Evolutionary conservation across 30 jellyfish, hydroid and myxozoan species (phyloP).

Genomic region (Sanderia malayensis): DNA sequence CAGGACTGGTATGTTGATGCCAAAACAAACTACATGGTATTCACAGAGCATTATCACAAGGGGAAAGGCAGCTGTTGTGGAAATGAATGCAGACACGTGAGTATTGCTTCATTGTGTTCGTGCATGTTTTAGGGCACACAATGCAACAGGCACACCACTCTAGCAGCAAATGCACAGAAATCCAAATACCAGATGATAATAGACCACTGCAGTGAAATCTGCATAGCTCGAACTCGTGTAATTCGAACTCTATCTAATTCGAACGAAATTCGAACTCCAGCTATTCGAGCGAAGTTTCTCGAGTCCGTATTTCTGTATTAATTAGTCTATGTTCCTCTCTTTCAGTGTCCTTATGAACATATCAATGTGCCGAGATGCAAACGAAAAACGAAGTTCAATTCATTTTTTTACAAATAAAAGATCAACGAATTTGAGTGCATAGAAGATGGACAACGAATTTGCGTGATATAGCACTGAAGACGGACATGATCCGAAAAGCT

Average conservation of each 20-base stretch:
- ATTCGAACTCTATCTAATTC: too few species aligned
- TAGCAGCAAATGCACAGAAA: not conserved
- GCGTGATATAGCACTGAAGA: too few species aligned
- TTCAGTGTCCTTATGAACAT: slow-evolving; percentile 53
- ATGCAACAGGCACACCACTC: not conserved
- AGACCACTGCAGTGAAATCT: not conserved
- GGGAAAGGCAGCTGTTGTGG: slow-evolving; percentile 61
- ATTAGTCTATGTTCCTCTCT: not conserved
- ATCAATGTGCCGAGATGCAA: slow-evolving; percentile 21
- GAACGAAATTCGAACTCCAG: not conserved
- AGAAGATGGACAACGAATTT: too few species aligned
- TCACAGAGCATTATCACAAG: slow-evolving; percentile 41
- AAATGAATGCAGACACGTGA: slow-evolving; percentile 50
- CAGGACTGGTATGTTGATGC: slow-evolving; percentile 36
- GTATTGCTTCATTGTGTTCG: not conserved
- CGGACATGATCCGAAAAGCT: too few species aligned
- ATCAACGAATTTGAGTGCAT: too few species aligned
- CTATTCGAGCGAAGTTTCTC: not conserved
- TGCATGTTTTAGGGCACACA: not conserved
- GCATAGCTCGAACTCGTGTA: too few species aligned
- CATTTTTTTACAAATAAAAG: slow-evolving; percentile 9
- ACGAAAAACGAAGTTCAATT: slow-evolving; percentile 17
- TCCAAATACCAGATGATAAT: too few species aligned
- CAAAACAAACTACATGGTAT: slow-evolving; percentile 42
- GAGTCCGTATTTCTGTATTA: not conserved